These are phyloP conservation scores for Drosophila testacea DNA, from an alignment of 2,888 invertebrate species.

Conservation along the genomic window DNA sequence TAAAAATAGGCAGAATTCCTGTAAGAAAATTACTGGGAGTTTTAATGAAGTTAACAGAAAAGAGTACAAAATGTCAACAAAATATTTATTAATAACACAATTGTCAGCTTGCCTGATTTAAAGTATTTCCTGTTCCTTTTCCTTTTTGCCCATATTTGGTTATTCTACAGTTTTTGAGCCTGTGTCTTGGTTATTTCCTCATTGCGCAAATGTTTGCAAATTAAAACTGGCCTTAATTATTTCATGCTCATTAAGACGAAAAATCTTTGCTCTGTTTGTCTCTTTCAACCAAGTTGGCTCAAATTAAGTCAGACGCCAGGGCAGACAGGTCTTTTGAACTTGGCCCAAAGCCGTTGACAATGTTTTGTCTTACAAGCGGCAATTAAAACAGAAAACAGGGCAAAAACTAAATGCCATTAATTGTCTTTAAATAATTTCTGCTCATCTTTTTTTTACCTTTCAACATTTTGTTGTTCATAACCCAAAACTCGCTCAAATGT, in stretches of 20 bases:
- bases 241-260: conserved; percentile 71
- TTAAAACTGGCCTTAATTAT: conserved; percentile 80
- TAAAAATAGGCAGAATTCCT: too few relatives aligned
- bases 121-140: conserved; percentile 31
- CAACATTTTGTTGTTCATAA: conserved; percentile 53
- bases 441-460: conserved; percentile 45
- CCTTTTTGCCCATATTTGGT: conserved; percentile 41
- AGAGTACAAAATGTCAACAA: too few relatives aligned
- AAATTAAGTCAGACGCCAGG: conserved; percentile 49
- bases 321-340: conserved; percentile 57
- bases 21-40: too few relatives aligned
- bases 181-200: conserved; percentile 50
- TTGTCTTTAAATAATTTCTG: conserved; percentile 70
- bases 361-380: conserved; percentile 32
- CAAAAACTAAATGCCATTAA: conserved; percentile 73
- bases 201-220: conserved; percentile 68
- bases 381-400: conserved; percentile 62
- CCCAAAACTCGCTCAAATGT: conserved; percentile 76
- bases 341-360: conserved; percentile 73
- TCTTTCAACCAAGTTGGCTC: conserved; percentile 32
- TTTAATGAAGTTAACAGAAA: too few relatives aligned
- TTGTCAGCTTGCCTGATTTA: not conserved
- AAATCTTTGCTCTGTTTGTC: conserved; percentile 40
- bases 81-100: not conserved
- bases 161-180: not conserved